phyloP scores from a whole-genome alignment of 2,113 vertebrate species.

The Pogonocichla stellata region DNA sequence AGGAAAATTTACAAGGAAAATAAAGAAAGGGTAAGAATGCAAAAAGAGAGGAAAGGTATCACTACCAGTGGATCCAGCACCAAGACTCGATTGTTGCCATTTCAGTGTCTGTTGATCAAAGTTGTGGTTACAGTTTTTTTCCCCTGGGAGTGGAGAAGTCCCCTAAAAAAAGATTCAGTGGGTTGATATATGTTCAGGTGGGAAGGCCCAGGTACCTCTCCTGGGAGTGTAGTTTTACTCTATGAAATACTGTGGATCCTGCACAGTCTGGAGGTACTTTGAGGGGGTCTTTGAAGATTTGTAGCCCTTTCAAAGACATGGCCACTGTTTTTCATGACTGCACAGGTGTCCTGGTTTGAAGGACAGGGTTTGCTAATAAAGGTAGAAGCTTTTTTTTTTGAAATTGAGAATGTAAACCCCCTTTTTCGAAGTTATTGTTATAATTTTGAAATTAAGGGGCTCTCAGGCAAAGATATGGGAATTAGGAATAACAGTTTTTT shows the following conservation, averaged over 20 bases:
- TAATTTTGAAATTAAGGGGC: too few relatives aligned
- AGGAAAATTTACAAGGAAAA: not conserved
- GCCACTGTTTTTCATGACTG: not conserved
- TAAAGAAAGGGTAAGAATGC: not conserved
- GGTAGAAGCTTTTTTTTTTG: too few relatives aligned
- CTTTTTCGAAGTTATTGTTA: too few relatives aligned
- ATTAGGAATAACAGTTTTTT: too few relatives aligned
- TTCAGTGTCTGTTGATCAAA: not conserved
- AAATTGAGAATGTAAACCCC: too few relatives aligned
- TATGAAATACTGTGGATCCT: not conserved
- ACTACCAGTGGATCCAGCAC: fast-evolving
- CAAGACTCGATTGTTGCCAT: fast-evolving
- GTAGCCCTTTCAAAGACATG: not conserved
- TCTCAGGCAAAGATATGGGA: too few relatives aligned
- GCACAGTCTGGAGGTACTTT: not conserved
- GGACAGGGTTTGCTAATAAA: too few relatives aligned
- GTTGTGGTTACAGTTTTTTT: not conserved
- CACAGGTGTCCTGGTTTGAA: too few relatives aligned
- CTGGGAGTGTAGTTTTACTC: not conserved
- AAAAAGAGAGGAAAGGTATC: not conserved
- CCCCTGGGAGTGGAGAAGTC: fast-evolving
- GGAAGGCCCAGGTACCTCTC: not conserved
- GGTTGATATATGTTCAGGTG: not conserved
- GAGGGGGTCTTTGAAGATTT: not conserved
- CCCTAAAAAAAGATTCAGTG: fast-evolving